phyloP scores from a whole-genome alignment of 2,797 vertebrate species.

The Pteropus rufus region DNA sequence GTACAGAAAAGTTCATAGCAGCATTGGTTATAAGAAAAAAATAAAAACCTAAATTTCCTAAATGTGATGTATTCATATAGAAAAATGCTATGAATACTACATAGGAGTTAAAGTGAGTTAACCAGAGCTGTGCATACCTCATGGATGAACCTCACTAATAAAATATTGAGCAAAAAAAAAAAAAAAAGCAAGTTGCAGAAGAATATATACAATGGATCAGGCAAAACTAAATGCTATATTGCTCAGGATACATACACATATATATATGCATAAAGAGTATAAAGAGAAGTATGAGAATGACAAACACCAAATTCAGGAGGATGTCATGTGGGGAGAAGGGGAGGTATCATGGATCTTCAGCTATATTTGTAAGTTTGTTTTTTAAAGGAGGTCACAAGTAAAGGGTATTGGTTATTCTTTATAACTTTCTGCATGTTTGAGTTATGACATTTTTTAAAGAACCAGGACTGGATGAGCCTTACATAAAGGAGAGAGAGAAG shows the following conservation, averaged over 20 bases:
- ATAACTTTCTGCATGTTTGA: background rate
- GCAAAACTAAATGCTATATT: background rate
- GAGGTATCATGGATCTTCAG: background rate
- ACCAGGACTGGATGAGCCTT: background rate
- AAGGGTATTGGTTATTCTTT: background rate
- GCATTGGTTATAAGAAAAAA: background rate
- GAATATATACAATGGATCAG: background rate
- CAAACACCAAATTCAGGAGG: background rate
- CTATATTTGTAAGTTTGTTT: background rate
- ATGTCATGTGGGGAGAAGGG: background rate
- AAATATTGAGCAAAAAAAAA: background rate
- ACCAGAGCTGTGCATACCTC: background rate
- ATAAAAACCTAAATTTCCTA: background rate
- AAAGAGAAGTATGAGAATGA: background rate
- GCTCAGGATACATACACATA: background rate
- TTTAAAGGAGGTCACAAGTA: background rate
- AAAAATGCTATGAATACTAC: background rate
- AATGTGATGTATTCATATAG: background rate
- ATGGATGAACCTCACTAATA: background rate
- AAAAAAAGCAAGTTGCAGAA: background rate
- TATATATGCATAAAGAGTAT: background rate
- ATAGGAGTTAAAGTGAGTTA: background rate
- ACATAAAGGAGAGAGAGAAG: background rate
- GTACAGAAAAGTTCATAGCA: background rate
- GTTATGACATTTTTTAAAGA: background rate